Conservation (phyloP, 2,113 vertebrate species). For the Gallinago media region DNA sequence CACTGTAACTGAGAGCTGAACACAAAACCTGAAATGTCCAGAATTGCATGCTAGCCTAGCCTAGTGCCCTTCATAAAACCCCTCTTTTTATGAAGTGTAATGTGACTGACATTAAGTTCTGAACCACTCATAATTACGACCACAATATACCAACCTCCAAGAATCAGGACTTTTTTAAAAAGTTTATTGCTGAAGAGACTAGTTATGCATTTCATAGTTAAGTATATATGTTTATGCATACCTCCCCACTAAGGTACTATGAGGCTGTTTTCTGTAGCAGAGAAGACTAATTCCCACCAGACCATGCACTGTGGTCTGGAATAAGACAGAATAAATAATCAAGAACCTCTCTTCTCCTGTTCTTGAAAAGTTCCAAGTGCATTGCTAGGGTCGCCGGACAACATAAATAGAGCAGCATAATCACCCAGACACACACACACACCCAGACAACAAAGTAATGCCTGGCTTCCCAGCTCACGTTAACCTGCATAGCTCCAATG, state of each 20-base stretch:
- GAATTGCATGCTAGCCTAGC: background rate
- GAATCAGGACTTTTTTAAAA: slow-evolving; percentile 31
- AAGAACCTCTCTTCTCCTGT: background rate
- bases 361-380: background rate
- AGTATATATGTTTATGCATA: slow-evolving; percentile 11
- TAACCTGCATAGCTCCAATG: background rate
- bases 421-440: background rate
- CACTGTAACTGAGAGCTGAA: background rate
- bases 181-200: slow-evolving; percentile 41
- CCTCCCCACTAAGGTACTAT: background rate
- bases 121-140: background rate
- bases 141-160: slow-evolving; percentile 20
- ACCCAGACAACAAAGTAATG: background rate
- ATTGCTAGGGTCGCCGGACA: slow-evolving; percentile 1
- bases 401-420: background rate
- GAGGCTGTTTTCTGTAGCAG: background rate
- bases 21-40: background rate
- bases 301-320: background rate
- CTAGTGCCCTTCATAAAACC: background rate
- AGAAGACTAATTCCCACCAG: background rate
- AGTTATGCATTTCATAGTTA: slow-evolving; percentile 28
- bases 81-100: slow-evolving; percentile 41
- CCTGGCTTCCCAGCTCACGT: background rate
- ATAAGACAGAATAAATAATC: background rate
- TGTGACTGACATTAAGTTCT: slow-evolving; percentile 46